These are phyloP conservation scores for Heterotilapia buettikoferi DNA, from an alignment of 2,113 vertebrate species.

Conservation along the genomic window DNA sequence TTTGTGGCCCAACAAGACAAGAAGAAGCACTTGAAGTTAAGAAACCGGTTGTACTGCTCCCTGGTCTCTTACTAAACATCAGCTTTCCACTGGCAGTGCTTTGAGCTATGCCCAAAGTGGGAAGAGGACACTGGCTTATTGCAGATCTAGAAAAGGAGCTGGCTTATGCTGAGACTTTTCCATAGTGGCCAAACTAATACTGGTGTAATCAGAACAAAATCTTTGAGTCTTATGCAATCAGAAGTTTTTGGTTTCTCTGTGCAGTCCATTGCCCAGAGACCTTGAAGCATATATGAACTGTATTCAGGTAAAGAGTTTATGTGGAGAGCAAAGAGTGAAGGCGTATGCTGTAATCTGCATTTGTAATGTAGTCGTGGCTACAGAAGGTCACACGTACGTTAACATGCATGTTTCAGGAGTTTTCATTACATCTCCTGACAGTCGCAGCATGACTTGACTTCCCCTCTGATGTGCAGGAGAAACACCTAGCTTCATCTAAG, in stretches of 20 bases:
- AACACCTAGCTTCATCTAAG: not conserved
- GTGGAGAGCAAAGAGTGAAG: not conserved
- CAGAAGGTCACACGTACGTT: not conserved
- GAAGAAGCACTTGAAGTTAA: not conserved
- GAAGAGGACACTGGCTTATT: not conserved
- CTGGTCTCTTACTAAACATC: not conserved
- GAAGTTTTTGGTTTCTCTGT: not conserved
- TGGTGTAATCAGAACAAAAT: not conserved
- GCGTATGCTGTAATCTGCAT: not conserved
- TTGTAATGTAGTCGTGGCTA: not conserved
- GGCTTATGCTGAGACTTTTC: not conserved
- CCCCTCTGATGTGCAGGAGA: not conserved
- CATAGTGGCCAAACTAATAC: not conserved
- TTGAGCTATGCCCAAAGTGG: not conserved
- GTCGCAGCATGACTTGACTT: constrained; percentile 26
- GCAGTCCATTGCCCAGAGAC: not conserved
- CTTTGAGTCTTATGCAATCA: not conserved
- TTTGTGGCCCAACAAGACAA: not conserved
- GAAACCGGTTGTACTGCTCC: not conserved
- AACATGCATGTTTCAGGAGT: not conserved
- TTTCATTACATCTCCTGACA: not conserved
- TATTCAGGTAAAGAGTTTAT: not conserved
- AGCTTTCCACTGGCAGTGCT: not conserved
- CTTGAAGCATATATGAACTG: not conserved
- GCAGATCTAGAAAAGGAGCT: not conserved